phyloP scores from a whole-genome alignment of 2,113 vertebrate genomes.

The Scartelaos histophorus region DNA sequence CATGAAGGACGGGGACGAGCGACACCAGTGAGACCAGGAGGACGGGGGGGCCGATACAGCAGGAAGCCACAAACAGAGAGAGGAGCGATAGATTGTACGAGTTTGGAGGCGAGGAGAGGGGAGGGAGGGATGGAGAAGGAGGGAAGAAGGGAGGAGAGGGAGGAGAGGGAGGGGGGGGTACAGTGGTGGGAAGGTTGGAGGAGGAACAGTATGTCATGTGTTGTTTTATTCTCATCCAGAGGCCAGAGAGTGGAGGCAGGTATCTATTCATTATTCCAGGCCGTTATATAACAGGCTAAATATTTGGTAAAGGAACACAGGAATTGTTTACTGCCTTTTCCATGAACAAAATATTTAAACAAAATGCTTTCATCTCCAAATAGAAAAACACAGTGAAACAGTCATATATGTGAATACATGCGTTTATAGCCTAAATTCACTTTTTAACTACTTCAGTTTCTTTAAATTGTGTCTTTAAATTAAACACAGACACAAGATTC shows the following conservation, averaged over 20 bases:
- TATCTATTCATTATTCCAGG: slow-evolving; percentile 65
- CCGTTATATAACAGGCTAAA: slow-evolving; percentile 58
- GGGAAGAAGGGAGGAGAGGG: slow-evolving; percentile 38
- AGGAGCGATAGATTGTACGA: not conserved
- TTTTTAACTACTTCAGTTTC: too few species aligned
- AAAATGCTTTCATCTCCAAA: too few species aligned
- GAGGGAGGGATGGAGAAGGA: slow-evolving; percentile 38
- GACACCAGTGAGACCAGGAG: slow-evolving; percentile 21
- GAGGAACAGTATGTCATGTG: slow-evolving; percentile 64
- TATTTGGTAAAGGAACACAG: slow-evolving; percentile 18
- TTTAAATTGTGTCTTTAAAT: too few species aligned
- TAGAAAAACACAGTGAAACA: not conserved
- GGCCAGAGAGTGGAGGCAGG: slow-evolving; percentile 67
- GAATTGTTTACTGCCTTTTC: not conserved
- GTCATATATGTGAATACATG: too few species aligned
- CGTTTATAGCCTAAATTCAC: too few species aligned
- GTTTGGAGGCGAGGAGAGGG: slow-evolving; percentile 13
- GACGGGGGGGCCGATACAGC: slow-evolving; percentile 16
- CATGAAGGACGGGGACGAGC: slow-evolving; percentile 5
- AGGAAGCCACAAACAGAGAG: not conserved
- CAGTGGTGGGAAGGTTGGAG: slow-evolving; percentile 61
- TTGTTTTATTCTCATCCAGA: slow-evolving; percentile 71
- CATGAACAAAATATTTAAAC: not conserved
- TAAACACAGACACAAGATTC: too few species aligned
- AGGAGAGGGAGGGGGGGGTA: slow-evolving; percentile 30